Percentiles rank a stretch among this genome's conserved stretches.
These are phyloP conservation scores for Malurus elegans DNA, from an alignment of 2,113 vertebrate genomes.

Conservation along the genomic window DNA sequence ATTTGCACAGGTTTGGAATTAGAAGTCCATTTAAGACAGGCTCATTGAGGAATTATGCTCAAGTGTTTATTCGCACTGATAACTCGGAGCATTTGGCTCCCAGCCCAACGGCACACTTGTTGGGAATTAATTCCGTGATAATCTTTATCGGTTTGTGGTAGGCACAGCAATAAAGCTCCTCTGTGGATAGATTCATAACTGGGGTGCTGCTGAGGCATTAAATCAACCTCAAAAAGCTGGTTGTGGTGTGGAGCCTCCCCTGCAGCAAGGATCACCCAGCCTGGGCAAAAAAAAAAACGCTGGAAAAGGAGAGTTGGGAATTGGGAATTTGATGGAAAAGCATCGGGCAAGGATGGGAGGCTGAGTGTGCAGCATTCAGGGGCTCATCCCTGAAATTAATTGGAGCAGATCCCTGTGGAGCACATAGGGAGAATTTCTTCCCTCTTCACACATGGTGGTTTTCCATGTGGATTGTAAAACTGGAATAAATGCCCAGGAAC, in stretches of 20 bases:
- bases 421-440: neutral
- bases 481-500: neutral
- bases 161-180: slow-evolving; percentile 18
- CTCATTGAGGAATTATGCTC: slow-evolving; percentile 18
- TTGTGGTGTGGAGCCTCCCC: neutral
- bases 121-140: slow-evolving; percentile 49
- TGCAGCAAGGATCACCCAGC: neutral
- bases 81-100: slow-evolving; percentile 11
- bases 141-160: slow-evolving; percentile 32
- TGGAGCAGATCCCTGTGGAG: neutral
- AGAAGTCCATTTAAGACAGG: neutral
- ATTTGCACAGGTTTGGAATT: neutral
- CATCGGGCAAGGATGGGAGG: accelerated
- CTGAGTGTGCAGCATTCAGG: accelerated
- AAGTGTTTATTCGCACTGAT: slow-evolving; percentile 39
- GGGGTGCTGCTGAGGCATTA: neutral
- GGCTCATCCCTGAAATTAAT: neutral
- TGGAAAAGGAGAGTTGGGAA: neutral
- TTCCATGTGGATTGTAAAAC: neutral
- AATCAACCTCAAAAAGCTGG: slow-evolving; percentile 2
- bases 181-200: neutral
- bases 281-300: no score
- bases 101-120: neutral
- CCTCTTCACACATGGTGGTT: accelerated
- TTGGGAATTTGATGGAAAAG: neutral